Base-by-base conservation (phyloP, 2,888 invertebrate species). In the Polydrusus pterygomalis region DNA sequence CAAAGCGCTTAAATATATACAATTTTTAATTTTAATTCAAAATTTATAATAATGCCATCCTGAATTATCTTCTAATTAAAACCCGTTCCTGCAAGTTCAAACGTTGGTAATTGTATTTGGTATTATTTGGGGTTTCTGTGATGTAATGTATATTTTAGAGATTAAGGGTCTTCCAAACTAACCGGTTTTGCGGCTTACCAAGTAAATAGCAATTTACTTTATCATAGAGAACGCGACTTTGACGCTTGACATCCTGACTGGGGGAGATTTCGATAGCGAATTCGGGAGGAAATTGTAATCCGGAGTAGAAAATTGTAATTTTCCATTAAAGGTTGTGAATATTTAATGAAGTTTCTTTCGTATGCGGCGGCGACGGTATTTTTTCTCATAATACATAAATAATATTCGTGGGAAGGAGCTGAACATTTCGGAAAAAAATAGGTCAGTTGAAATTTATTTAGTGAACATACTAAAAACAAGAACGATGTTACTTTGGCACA, bases 81-180 rank as follows among this genome's bases (percentile, higher is more conserved):
- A 51, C 51, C 34, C 62, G 56, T 62, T 43, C 38, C 49, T n/a
- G 47, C 43, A 70, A 70, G 34, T 70, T 70, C 70, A 60, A 62
- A 69, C 25, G 58, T 45, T 54, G 45, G 69, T 70, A 62, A 62
- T 70, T 70, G 70, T 70, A 62, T 70, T 62, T 62, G 40, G 70
- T 49, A 70, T 70, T 70, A 70, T 60, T 62, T 70, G 38, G 56
- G 70, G 62, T 70, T 70, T 70, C 70, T 34, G 13, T 62, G 70
- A 62, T 62, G 34, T 56, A 70, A 70, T 70, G 56, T 70, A 70
- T 70, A 70, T 70, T 70, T 70, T 62, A 60, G 62, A 47, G 62
- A 70, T 70, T 70, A 70, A 47, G 49, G 62, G 30, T 62, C 25
- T 45, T 70, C 62, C 62, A 49, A 54, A 62, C 34, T 70, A 70